Evolutionary conservation across 2,113 vertebrate genomes (phyloP), one percentile per base, ranked within the genome.

Genomic region (Solea solea): DNA sequence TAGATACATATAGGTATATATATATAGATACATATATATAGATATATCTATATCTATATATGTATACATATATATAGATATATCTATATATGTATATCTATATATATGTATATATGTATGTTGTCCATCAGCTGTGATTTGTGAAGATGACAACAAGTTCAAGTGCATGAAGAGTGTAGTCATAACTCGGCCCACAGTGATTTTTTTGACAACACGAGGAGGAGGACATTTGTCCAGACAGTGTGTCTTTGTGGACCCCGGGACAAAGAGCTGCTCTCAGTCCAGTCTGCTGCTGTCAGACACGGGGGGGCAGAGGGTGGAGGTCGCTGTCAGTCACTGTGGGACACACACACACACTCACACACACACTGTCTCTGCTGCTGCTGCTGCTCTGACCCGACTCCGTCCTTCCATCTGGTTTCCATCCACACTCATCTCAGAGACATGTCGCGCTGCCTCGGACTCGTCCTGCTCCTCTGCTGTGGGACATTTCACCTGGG

Each of bases 261-360:
- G 68, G 72, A 89, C 86, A 89, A 88, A 88, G 84, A 83, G 57
- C 3, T 4, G 58, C 50, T 81, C 57, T 86, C 64, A 76, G 61
- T 9, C 27, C 64, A 76, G 58, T 9, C 27, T 14, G n/a, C 16
- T 8, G 58, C 9, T 2, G 48, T 58, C 59, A 16, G 46, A 49
- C 40, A 16, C n/a, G 12, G 44, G 9, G 55, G 56, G 52, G n/a
- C 49, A 10, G 45, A 48, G 14, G 49, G 49, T 7, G 14, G 49
- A 7, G 14, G 49, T 50, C 49, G 7, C 49, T 50, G 49, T 52
- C 16, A 25, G 52, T 40, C 48, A 54, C 55, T 14, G 64, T 41
- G 59, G 44, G 34, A 34, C 34, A 34, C 34, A 21, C 49, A n/a
- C 61, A 3, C 1, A 21, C 40, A 42, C 12, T 56, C 44, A 64